These are phyloP conservation scores for Bubo blakistoni DNA, from an alignment of 2,113 vertebrate genomes.

Conservation along the genomic window DNA sequence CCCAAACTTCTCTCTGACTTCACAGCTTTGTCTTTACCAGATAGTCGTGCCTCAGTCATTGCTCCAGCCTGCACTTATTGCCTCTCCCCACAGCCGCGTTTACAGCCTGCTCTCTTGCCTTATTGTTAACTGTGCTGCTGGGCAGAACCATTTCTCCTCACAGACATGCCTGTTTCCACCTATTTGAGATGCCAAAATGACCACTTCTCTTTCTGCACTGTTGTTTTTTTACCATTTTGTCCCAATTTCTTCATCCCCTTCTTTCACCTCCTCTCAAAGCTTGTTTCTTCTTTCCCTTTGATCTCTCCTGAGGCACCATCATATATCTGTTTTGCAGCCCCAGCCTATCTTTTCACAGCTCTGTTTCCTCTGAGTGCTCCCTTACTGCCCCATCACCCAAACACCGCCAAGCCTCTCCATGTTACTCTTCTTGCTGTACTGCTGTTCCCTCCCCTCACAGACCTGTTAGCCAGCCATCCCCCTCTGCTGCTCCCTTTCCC, in stretches of 20 bases:
- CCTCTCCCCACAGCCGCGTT: not conserved
- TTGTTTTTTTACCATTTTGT: not conserved
- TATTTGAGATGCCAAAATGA: not conserved
- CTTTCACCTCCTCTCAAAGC: not conserved
- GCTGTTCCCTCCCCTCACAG: not conserved
- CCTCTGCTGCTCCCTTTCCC: not conserved
- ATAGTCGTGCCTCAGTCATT: not conserved
- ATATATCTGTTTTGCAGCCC: not conserved
- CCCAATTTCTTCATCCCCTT: too few relatives aligned
- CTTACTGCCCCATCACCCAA: not conserved
- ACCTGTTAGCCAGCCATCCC: not conserved
- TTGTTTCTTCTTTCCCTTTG: not conserved
- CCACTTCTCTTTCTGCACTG: not conserved
- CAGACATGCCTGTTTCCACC: not conserved
- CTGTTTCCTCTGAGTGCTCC: accelerated
- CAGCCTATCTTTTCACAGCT: not conserved
- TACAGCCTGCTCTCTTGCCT: not conserved
- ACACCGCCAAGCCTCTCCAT: accelerated
- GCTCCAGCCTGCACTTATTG: not conserved
- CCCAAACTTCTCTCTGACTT: not conserved
- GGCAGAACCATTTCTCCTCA: not conserved
- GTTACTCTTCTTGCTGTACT: not conserved
- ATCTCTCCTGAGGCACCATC: not conserved
- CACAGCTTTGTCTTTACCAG: not conserved
- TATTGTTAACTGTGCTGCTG: not conserved